A percentile compares a stretch with the other conserved stretches of the same genome.
Conservation (phyloP, 1,140 invertebrate species). For the Holcopasites calliopsidis region DNA sequence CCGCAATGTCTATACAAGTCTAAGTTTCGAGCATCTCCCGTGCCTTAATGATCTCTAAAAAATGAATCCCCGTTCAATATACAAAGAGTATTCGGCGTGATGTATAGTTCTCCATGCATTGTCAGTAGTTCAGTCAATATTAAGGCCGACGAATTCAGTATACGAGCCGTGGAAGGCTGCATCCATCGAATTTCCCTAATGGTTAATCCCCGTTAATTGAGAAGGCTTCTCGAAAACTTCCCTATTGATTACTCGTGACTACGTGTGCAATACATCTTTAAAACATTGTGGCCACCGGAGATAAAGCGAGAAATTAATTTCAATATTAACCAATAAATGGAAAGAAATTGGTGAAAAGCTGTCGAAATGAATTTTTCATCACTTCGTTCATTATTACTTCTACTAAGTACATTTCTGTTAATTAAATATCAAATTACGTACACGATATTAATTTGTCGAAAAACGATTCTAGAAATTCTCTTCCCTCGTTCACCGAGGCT, state of each 20-base stretch:
- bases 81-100: too few species aligned
- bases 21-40: not conserved
- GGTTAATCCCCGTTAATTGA: slow-evolving; percentile 23
- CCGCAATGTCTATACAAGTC: too few species aligned
- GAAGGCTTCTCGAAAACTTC: not conserved
- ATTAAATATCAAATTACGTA: too few species aligned
- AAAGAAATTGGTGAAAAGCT: not conserved
- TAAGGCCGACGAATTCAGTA: slow-evolving; percentile 14
- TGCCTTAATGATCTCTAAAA: too few species aligned
- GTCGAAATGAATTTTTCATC: not conserved
- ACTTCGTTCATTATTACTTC: not conserved
- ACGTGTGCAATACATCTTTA: too few species aligned
- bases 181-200: not conserved
- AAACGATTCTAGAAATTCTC: not conserved
- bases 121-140: not conserved
- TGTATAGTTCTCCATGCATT: slow-evolving; percentile 1
- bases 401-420: too few species aligned
- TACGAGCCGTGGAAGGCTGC: not conserved
- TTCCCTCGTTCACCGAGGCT: too few species aligned
- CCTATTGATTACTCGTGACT: too few species aligned
- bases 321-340: too few species aligned
- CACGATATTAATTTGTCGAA: not conserved
- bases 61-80: not conserved
- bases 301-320: not conserved
- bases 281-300: too few species aligned